Evolutionary conservation across 2,113 vertebrate genomes (phyloP).

Genomic region (Narcine bancroftii): DNA sequence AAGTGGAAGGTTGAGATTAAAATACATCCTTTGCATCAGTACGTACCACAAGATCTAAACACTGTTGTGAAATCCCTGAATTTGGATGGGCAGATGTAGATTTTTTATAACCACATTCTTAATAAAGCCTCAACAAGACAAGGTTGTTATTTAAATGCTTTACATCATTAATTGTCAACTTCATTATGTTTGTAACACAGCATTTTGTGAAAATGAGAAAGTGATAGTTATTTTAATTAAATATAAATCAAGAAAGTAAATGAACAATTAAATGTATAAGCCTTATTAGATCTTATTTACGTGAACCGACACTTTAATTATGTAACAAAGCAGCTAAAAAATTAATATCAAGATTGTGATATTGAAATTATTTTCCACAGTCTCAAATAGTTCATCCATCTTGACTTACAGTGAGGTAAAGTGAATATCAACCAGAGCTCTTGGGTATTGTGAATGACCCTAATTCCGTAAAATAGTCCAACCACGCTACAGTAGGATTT

Average conservation of each 20-base stretch:
- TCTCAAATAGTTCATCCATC: too few species aligned
- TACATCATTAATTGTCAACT: neutral
- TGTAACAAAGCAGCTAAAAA: too few species aligned
- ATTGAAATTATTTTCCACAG: neutral
- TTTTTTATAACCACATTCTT: fast-evolving
- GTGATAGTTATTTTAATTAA: neutral
- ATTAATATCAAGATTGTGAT: neutral
- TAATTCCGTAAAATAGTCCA: neutral
- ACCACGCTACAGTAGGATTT: neutral
- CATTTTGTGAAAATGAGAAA: neutral
- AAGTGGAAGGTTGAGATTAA: conserved; percentile 53
- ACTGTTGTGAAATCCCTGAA: too few species aligned
- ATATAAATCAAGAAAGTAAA: neutral
- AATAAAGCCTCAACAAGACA: conserved; percentile 38
- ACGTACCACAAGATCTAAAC: conserved; percentile 39
- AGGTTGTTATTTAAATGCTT: conserved; percentile 31
- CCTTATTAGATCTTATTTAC: neutral
- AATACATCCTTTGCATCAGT: conserved; percentile 46
- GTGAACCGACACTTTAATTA: neutral
- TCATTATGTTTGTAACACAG: neutral
- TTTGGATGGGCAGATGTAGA: too few species aligned
- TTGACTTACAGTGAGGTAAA: neutral
- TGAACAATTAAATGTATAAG: neutral
- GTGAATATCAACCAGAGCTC: neutral
- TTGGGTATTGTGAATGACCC: neutral